These are phyloP conservation scores for Thereva nobilitata DNA, from an alignment of 2,888 invertebrate genomes.

Conservation along the genomic window DNA sequence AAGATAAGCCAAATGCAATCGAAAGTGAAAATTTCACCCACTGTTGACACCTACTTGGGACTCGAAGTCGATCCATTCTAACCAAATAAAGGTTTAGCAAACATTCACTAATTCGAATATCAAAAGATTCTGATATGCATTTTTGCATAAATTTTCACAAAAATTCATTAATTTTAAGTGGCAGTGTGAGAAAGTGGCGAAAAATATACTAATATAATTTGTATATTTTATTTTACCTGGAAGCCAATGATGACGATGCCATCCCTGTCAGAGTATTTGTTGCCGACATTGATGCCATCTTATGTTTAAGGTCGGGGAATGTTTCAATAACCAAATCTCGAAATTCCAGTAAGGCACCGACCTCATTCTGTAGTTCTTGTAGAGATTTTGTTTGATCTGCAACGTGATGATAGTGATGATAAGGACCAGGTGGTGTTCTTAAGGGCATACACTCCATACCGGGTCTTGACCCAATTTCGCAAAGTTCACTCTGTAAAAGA, in stretches of 20 bases:
- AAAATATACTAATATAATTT: neutral
- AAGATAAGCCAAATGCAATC: neutral
- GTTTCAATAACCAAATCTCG: constrained; percentile 94
- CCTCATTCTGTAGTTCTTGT: constrained; percentile 92
- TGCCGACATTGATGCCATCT: constrained; percentile 73
- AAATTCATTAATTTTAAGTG: too few relatives aligned
- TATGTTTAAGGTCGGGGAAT: constrained; percentile 86
- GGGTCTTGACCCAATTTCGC: constrained; percentile 62
- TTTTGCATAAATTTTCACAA: neutral
- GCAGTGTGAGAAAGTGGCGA: too few relatives aligned
- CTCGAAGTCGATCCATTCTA: neutral
- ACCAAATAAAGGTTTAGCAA: neutral
- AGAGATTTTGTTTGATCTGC: constrained; percentile 89
- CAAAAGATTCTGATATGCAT: neutral
- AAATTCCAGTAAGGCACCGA: constrained; percentile 87
- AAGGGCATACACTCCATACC: constrained; percentile 84
- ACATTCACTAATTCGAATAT: neutral
- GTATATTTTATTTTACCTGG: constrained; percentile 45
- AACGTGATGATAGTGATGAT: constrained; percentile 78
- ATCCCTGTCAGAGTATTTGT: constrained; percentile 55
- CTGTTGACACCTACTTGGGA: neutral
- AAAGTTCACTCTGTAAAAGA: constrained; percentile 44
- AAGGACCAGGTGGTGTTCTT: constrained; percentile 72
- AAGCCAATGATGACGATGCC: constrained; percentile 54
- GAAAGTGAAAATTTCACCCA: constrained; percentile 24